Evolutionary conservation across 2,888 invertebrate species (phyloP), one percentile per base, ranked within the genome.

Genomic region (Xylocampa areola): DNA sequence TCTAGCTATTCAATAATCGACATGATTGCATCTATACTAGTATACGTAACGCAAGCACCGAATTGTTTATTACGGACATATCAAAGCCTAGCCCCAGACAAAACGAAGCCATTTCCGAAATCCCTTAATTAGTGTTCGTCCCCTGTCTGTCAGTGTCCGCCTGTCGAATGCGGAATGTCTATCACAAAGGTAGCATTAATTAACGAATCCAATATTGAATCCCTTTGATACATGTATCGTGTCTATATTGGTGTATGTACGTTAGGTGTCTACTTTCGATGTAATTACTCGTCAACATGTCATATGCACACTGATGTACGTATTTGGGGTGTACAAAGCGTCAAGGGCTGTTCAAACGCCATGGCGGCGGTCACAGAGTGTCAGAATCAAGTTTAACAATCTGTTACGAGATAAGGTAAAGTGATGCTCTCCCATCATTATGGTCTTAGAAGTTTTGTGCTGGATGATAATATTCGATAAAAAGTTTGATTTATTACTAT

Each of bases 151-250:
- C 79, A 72, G 55, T 74, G 78, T 72, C 77, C 69, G 76, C 47
- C 64, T 65, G 71, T 73, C 76, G 80, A 77, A 77, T 68, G 49
- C 57, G 79, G 73, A 74, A 76, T 78, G 71, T 65, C 79, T 68
- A 73, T 77, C 82, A 82, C 82, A 84, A 81, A 80, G 85, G 85
- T 80, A 80, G 79, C 79, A 82, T 84, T 86, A 85, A 85, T 85
- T 85, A 86, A 84, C 79, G 77, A 78, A 81, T 81, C 77, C 82
- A 77, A 84, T 83, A 83, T 84, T 80, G 81, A 80, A 84, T 80
- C 82, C 73, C 37, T 74, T 79, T 76, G 72, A 77, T 81, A 79
- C 62, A 43, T 29, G 39, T 40, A 40, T 13, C 30, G 25, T 39
- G 27, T 48, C 13, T 33, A 8, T 30, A 25, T 47, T 19, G 40